Conservation (phyloP, 2,797 vertebrate species). For the Cephalopachus bancanus region DNA sequence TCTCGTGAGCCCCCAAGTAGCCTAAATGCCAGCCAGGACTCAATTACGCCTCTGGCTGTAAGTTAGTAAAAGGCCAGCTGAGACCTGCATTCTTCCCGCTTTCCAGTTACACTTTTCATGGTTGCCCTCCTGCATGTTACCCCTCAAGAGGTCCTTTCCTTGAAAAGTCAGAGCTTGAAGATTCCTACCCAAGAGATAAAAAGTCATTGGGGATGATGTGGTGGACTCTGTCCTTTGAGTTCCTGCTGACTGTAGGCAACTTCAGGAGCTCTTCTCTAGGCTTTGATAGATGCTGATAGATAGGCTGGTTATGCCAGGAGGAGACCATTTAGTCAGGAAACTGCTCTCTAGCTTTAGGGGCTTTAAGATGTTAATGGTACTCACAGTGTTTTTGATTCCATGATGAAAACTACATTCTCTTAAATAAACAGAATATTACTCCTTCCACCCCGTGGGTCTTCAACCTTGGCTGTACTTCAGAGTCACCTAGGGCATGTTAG, state of each 20-base stretch:
- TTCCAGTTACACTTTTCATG: neutral
- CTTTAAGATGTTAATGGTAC: slow-evolving; percentile 27
- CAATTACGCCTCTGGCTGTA: neutral
- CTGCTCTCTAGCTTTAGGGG: neutral
- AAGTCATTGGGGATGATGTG: neutral
- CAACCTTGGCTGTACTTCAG: slow-evolving; percentile 18
- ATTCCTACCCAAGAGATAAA: slow-evolving; percentile 4
- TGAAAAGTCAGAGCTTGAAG: neutral
- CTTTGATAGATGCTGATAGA: neutral
- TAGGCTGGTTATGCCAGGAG: neutral
- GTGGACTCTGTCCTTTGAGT: neutral
- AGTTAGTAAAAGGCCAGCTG: neutral
- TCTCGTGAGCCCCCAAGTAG: neutral
- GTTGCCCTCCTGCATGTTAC: neutral
- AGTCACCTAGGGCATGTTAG: slow-evolving; percentile 37
- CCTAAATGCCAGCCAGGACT: neutral
- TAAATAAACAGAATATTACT: neutral
- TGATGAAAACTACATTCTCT: slow-evolving; percentile 24
- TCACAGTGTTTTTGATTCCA: slow-evolving; percentile 15
- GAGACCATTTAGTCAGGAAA: slow-evolving; percentile 45
- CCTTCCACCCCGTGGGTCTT: neutral
- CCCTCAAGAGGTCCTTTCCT: neutral
- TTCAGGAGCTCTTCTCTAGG: neutral
- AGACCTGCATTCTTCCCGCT: neutral
- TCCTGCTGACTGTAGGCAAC: neutral